These are phyloP conservation scores for Ennomos quercinarius DNA, from an alignment of 2,888 invertebrate genomes.

Conservation along the genomic window DNA sequence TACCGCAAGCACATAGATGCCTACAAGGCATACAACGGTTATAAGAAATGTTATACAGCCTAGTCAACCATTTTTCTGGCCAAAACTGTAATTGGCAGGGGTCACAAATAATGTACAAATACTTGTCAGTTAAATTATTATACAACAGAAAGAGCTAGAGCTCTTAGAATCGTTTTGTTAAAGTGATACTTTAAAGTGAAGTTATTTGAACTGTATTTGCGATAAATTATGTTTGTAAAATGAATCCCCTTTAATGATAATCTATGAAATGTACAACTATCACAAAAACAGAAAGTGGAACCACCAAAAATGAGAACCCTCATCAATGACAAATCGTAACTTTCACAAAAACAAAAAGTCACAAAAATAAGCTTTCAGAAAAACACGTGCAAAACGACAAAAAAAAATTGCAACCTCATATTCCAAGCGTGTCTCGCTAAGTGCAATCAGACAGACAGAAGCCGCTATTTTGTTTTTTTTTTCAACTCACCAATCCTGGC, in stretches of 20 bases:
- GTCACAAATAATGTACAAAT: constrained; percentile 37
- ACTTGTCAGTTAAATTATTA: not conserved
- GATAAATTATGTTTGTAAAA: too few relatives aligned
- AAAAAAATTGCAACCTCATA: constrained; percentile 56
- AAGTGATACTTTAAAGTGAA: too few relatives aligned
- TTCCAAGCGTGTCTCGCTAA: constrained; percentile 64
- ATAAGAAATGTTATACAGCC: not conserved
- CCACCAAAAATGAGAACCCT: too few relatives aligned
- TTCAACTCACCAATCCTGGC: constrained; percentile 87
- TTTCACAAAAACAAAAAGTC: too few relatives aligned
- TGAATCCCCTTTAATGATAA: too few relatives aligned
- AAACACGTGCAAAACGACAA: constrained; percentile 41
- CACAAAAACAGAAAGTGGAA: too few relatives aligned
- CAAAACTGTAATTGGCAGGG: not conserved
- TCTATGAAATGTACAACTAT: too few relatives aligned
- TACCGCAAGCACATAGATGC: constrained; percentile 73
- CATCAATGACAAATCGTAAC: too few relatives aligned
- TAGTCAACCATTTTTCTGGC: constrained; percentile 2
- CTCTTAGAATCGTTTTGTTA: too few relatives aligned
- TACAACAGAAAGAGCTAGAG: too few relatives aligned
- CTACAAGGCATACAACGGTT: constrained; percentile 51
- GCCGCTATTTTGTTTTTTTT: constrained; percentile 55
- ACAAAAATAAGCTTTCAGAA: constrained; percentile 28
- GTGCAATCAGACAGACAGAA: constrained; percentile 57
- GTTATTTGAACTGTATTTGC: too few relatives aligned